Evolutionary conservation across 1,140 invertebrate genomes (phyloP), one percentile per base, ranked within the genome.

Genomic region (Macrocentrus cingulum): DNA sequence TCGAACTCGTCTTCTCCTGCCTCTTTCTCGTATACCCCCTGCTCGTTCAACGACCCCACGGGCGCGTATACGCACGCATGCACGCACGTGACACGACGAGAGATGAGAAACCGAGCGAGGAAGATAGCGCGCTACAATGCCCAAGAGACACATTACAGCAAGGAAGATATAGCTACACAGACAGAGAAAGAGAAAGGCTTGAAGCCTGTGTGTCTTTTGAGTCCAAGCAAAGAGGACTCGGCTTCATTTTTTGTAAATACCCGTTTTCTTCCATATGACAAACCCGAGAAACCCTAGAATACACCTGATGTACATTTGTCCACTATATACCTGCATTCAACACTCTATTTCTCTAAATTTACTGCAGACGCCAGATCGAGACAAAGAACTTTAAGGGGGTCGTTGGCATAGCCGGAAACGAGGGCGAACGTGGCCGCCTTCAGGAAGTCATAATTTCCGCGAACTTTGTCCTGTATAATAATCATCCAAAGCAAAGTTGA

Each of bases 41-140:
- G 66, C 65, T 63, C 74, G 74, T 76, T 74, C 74, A 76, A 72
- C 71, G 74, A 76, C 74, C 74, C 69, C 66, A 67, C 54, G 32
- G 60, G 59, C 63, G 66, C 61, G 59, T 60, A 61, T 63, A 67
- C 56, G 62, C 60, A 52, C 58, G 60, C 61, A 67, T 59, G 52
- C 59, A 64, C 62, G 68, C 67, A 69, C 68, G 69, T 71, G 64
- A 71, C 58, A 59, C 46, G 58, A 62, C 58, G 37, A 59, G 48
- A 34, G 58, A 56, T 19, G 55, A 52, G 65, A 60, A 60, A 56
- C 50, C 46, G 60, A 66, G 58, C 59, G 55, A 49, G 49, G 18
- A 50, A 60, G 42, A 61, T 54, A 18, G 23, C 20, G 15, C 7
- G 7, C 8, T 39, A 39, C 7, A 39, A 39, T 37, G 7, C 19